Base-by-base conservation (phyloP, 2,113 vertebrate genomes). In the Xyliphius kryptos region DNA sequence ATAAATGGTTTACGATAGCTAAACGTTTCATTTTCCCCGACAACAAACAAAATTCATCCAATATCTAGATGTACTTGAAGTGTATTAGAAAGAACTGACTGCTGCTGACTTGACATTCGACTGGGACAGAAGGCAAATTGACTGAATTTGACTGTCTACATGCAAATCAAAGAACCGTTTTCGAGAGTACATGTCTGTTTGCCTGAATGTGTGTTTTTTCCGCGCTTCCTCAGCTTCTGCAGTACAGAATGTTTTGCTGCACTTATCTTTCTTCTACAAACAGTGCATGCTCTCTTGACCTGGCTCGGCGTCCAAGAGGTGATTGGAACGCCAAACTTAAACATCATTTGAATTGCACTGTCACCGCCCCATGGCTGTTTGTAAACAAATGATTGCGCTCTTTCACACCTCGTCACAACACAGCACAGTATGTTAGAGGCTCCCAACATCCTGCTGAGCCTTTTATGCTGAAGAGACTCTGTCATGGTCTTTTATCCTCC, bases 181-280 rank as follows among this genome's bases (percentile, higher is more conserved):
- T 32, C 26, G 26, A 32, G 26, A 32, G 26, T 9, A n/a, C n/a
- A 15, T 46, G 50, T 61, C 43, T 48, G 58, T 44, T 43, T 73
- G 66, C 57, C 56, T 20, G 46, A 56, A 26, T 66, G 26, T 32
- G 26, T 32, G 26, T 32, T 32, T 32, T 32, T 32, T n/a, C 26
- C 7, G 26, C 26, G 7, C 26, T 71, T 58, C 49, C 46, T 52
- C 46, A 43, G 65, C 63, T 74, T 26, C 38, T 10, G 59, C 41
- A 16, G 15, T 49, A 47, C 66, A 59, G 55, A 75, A 66, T 75
- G 69, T 69, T 72, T 62, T 65, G 56, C 50, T 68, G 46, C 21
- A 62, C 66, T 74, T 74, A 74, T 74, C 73, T 74, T 48, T 61
- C 54, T 63, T 61, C 62, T 74, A 62, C 61, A 74, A 74, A 74